Evolutionary conservation across 2,113 vertebrate genomes (phyloP), one percentile per base, ranked within the genome.

Genomic region (Phylloscopus trochiloides): DNA sequence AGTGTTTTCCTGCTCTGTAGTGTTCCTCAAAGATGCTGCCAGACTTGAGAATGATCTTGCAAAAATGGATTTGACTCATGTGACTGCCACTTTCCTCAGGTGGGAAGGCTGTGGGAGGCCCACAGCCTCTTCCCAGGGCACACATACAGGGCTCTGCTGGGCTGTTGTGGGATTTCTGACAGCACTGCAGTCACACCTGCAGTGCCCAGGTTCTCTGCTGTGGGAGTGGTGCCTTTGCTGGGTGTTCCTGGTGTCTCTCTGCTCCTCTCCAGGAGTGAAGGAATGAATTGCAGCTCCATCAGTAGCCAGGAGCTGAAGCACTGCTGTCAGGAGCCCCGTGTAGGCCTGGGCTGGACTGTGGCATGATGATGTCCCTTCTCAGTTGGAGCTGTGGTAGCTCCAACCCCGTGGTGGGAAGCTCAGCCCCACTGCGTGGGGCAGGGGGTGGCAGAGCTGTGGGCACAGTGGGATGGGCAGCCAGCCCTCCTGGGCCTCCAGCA

Each of bases 401-500:
- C 0, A 0, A 8, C 8, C 8, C 9, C 0, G 0, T 0, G 0
- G 31, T 52, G 26, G 71, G 29, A 50, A 48, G 31, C 42, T 88
- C 21, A 50, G 24, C 12, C 32, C 36, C 26, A 4, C 14, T 4
- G 9, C 0, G 0, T 40, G 67, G 36, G 43, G 17, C 17, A 29
- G 48, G 9, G 14, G 4, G 3, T 40, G 48, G 19, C 29, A 52
- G 50, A 10, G 22, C 3, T 47, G 24, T 17, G n/a, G 79, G 47
- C 61, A 61, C 51, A 9, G 14, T 38, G 65, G 1, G 14, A 8
- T 38, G 68, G 45, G 5, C 70, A 75, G 25, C 47, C 63, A 83
- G 48, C 25, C 13, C 29, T 88, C 15, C 48, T 57, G 42, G 17
- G 17, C 31, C 38, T 54, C 22, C 34, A 32, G 45, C 2, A 12